These are phyloP conservation scores for Siniperca knerii DNA, from an alignment of 2,113 vertebrate species.

Conservation along the genomic window DNA sequence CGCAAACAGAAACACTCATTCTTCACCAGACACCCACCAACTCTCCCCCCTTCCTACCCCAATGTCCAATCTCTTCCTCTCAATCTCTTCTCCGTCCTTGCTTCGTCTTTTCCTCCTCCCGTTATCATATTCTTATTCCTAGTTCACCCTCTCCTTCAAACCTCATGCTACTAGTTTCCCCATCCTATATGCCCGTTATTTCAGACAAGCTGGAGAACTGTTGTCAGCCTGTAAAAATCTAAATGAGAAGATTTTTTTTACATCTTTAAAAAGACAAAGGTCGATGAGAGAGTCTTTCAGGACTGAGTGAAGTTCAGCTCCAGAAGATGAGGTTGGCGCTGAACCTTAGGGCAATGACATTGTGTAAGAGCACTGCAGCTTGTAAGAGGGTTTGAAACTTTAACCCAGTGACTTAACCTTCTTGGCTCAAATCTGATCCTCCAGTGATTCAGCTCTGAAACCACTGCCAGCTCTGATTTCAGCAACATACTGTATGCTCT, in stretches of 20 bases:
- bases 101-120: conserved; percentile 2
- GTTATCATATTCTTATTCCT: conserved; percentile 30
- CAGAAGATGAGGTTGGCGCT: conserved; percentile 32
- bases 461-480: conserved; percentile 69
- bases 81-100: conserved; percentile 27
- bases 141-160: conserved; percentile 28
- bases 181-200: neutral
- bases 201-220: neutral
- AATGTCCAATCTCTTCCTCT: conserved; percentile 31
- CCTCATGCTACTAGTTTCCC: conserved; percentile 8
- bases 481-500: conserved; percentile 29
- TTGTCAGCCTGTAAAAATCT: neutral
- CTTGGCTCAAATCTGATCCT: conserved; percentile 69
- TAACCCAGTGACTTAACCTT: conserved; percentile 78
- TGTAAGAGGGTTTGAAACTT: conserved; percentile 77
- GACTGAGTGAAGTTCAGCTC: neutral
- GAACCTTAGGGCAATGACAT: conserved; percentile 40
- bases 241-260: neutral
- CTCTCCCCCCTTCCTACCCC: conserved; percentile 7
- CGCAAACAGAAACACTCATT: conserved; percentile 65
- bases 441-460: conserved; percentile 65
- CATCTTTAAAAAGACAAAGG: conserved; percentile 23
- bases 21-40: conserved; percentile 55
- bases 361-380: conserved; percentile 61
- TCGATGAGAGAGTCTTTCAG: conserved; percentile 5